Evolutionary conservation across 2,888 invertebrate genomes (phyloP).

Genomic region (Vesta saturnalis): DNA sequence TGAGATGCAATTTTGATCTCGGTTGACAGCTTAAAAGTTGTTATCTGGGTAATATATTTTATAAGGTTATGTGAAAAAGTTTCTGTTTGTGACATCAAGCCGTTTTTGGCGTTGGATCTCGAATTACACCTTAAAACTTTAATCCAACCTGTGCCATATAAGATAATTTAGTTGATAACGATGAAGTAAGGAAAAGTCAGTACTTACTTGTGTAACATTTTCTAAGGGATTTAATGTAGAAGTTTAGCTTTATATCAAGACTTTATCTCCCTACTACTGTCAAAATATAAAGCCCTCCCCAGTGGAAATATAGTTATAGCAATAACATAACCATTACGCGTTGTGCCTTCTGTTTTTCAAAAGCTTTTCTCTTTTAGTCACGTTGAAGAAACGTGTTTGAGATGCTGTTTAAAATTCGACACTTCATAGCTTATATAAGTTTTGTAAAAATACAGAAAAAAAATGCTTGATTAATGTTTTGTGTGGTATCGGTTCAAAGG

Average conservation of each 20-base stretch:
- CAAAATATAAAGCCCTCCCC: conserved; percentile 13
- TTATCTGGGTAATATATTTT: no score
- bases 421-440: not conserved
- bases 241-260: conserved; percentile 27
- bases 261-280: conserved; percentile 17
- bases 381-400: not conserved
- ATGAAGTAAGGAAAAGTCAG: not conserved
- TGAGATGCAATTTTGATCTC: no score
- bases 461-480: conserved; percentile 30
- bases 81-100: no score
- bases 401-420: not conserved
- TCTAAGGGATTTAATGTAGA: conserved; percentile 23
- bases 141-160: not conserved
- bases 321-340: conserved; percentile 18
- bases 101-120: no score
- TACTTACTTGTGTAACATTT: not conserved
- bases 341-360: conserved; percentile 19
- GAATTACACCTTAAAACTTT: not conserved
- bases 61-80: no score
- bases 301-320: conserved; percentile 20
- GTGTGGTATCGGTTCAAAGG: conserved; percentile 32
- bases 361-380: not conserved
- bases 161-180: no score
- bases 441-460: conserved; percentile 7
- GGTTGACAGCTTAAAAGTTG: no score